Evolutionary conservation across 2,113 vertebrate species (phyloP), one percentile per base, ranked within the genome.

Genomic region (Oreochromis aureus): DNA sequence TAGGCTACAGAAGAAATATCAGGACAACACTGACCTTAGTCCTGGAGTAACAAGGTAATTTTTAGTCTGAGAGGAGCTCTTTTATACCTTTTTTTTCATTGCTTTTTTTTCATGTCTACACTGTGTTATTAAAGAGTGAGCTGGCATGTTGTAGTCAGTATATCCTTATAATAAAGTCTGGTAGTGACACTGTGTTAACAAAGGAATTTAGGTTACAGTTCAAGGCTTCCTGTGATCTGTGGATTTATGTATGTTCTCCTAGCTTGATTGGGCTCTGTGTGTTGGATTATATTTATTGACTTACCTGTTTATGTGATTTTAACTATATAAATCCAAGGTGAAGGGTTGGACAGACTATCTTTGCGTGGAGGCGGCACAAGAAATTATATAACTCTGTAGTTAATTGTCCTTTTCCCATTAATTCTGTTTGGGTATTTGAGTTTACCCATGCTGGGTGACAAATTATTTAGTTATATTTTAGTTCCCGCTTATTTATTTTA

Each of bases 201-300:
- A 18, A 55, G 22, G 46, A 18, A 76, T 85, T 30, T 63, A 24
- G 76, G 44, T 78, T 41, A 4, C 27, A 53, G 30, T 80, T 80
- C 16, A 51, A 15, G 16, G 11, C 48, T 58, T 46, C 51, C 5
- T n/a, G 6, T 2, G 30, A 6, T 76, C 7, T 85, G 7, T 44
- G 16, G 22, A 44, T 39, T 13, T 79, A 19, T 80, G 48, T 51
- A 5, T 84, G 34, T 80, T 73, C 88, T 36, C 56, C 82, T 63
- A 76, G 19, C 53, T 82, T 91, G 88, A 91, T 89, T 87, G 55
- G 66, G 30, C 78, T 58, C 39, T 27, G 34, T 54, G 32, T 84
- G 87, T 89, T 88, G 92, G 92, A 94, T 93, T 91, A 39, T 39
- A 0, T 66, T 66, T 66, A 39, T 22, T 3, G 2, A 66, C 34